Evolutionary conservation across 2,888 invertebrate genomes (phyloP), one percentile per base, ranked within the genome.

Genomic region (Rhingia rostrata): DNA sequence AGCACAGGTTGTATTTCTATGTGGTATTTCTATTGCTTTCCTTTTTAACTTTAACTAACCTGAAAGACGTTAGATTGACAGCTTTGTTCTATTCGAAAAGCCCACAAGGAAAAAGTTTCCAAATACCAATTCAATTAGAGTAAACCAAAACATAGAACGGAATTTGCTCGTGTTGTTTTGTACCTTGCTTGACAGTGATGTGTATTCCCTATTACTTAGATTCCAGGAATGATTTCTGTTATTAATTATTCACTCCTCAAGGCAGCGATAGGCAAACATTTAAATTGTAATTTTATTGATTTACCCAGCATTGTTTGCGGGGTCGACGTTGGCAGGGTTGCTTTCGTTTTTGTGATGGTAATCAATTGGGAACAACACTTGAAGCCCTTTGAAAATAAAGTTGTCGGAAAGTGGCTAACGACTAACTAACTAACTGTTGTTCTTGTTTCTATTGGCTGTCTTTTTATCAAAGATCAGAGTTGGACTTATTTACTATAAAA

Each of bases 221-320:
- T 77, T 82, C 41, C 54, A 41, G 14, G 58, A 73, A 78, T 79
- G 67, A 32, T 78, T 63, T 83, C 41, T 60, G 41, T 69, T 73
- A 83, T 83, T 79, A 78, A 83, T 79, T 83, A 83, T 83, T 78
- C 58, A 83, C 63, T 69, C n/a, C 49, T 66, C 56, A 32, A 74
- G 45, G 41, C 54, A 72, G n/a, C 47, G 67, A 73, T 73, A 63
- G 72, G 61, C 43, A 56, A 73, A 81, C 81, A 86, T 85, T 87
- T 82, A 78, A 86, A 86, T 86, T 80, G 82, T 72, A 75, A 79
- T 78, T 84, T 81, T 86, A 86, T 86, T 86, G 85, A 86, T 49
- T 86, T 83, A 35, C 70, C 33, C 56, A 60, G 30, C 47, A 41
- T 14, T 14, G 39, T 0, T 4, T 4, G 4, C 43, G 51, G 4